These are phyloP conservation scores for Gisinianus flammeolus DNA, from an alignment of 2,888 invertebrate species.

Conservation along the genomic window DNA sequence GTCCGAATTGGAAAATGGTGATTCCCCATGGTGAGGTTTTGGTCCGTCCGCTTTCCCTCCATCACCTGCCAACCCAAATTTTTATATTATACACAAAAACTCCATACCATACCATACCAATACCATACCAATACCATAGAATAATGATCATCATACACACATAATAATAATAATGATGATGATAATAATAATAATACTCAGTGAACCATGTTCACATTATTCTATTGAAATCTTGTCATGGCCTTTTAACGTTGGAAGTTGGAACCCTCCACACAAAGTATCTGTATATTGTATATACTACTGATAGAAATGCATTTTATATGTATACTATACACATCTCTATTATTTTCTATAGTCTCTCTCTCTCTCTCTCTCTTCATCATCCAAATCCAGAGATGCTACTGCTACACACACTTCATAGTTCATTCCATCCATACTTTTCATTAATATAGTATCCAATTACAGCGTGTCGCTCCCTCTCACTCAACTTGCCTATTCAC, in stretches of 20 bases:
- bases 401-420: not conserved
- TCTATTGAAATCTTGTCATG: constrained; percentile 32
- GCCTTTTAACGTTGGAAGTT: not conserved
- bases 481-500: constrained; percentile 26
- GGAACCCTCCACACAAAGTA: not conserved
- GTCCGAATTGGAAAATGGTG: constrained; percentile 58
- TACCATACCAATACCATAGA: no score
- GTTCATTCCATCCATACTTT: constrained; percentile 9
- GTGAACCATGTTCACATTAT: constrained; percentile 29
- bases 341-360: not conserved
- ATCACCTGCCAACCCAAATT: constrained; percentile 51
- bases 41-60: constrained; percentile 50
- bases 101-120: no score
- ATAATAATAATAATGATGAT: not conserved
- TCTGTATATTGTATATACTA: not conserved
- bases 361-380: not conserved
- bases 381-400: not conserved
- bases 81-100: constrained; percentile 10
- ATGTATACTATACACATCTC: no score
- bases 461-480: constrained; percentile 45
- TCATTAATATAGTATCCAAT: constrained; percentile 57
- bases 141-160: constrained; percentile 27
- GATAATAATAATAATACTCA: constrained; percentile 32
- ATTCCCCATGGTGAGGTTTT: constrained; percentile 57
- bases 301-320: no score